Evolutionary conservation across 1,140 invertebrate genomes (phyloP), one percentile per base, ranked within the genome.

Genomic region (Drosophila auraria): DNA sequence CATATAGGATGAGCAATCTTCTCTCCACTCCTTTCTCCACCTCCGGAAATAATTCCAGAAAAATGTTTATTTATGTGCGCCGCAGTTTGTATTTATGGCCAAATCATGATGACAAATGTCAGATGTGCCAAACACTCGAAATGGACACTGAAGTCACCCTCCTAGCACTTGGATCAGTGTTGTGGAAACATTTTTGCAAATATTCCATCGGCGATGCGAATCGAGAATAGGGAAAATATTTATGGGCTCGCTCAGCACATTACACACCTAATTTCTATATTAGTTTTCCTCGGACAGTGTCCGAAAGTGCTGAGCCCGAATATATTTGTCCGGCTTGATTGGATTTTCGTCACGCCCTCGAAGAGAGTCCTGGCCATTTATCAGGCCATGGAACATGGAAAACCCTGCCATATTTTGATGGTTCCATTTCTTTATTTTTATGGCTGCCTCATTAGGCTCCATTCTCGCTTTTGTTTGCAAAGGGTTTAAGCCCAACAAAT

Each of bases 201-300:
- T 90, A 90, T 90, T 90, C 83, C 23, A 70, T 65, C 23, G 56
- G 45, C 61, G 61, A 60, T 40, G 47, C 71, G 72, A 75, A 75
- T 59, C 50, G 59, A 50, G 79, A 54, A 84, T 76, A 80, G 57
- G 70, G 33, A 38, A 89, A 77, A 90, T 86, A 86, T 86, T 90
- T 90, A 82, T 90, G 70, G 82, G 86, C 86, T 69, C 23, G 75
- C 86, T 90, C 86, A 90, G 86, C 86, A 90, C 86, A 90, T 90
- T 90, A 90, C 86, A 90, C 86, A 90, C 86, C 86, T 90, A 90
- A 90, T 90, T 90, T 90, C 86, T 90, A 82, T 90, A 89, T 90
- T 89, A 90, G 81, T 89, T 89, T 90, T 87, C 51, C 57, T 53
- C 54, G 63, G 79, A 69, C 78, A 78, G 15, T 58, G 63, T 33